A percentile compares a stretch with the other conserved stretches of the same genome.
These are phyloP conservation scores for Candoia aspera DNA, from an alignment of 2,113 vertebrate genomes.

Conservation along the genomic window DNA sequence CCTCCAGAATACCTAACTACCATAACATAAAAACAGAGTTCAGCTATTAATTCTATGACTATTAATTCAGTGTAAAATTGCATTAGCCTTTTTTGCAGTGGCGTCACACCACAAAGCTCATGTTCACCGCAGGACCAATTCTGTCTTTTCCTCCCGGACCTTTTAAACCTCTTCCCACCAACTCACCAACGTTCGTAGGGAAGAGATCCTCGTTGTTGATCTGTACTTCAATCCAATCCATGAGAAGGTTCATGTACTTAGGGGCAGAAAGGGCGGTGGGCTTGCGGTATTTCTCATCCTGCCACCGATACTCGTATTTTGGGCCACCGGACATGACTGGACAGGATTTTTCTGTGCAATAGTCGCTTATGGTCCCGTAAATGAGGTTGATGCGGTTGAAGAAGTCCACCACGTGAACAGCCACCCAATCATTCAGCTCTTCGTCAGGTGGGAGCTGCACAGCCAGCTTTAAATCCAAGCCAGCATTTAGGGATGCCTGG, in stretches of 20 bases:
- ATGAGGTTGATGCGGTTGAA: slow-evolving; percentile 99
- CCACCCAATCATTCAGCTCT: slow-evolving; percentile 96
- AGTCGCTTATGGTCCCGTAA: slow-evolving; percentile 95
- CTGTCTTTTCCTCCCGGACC: no score
- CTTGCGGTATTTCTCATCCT: slow-evolving; percentile 90
- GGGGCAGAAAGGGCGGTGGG: slow-evolving; percentile 91
- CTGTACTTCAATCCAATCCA: slow-evolving; percentile 98
- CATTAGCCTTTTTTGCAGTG: neutral
- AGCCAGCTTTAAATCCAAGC: slow-evolving; percentile 90
- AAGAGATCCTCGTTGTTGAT: slow-evolving; percentile 98
- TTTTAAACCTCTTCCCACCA: rapidly evolving
- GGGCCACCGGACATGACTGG: slow-evolving; percentile 94
- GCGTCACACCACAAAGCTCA: neutral
- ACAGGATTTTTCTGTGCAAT: slow-evolving; percentile 90
- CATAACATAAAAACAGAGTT: no score
- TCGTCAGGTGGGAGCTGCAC: slow-evolving; percentile 91
- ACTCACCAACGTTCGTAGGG: slow-evolving; percentile 93
- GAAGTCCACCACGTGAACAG: slow-evolving; percentile 97
- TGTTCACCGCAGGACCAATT: neutral
- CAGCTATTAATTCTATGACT: neutral
- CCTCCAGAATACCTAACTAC: neutral
- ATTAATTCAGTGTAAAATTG: neutral
- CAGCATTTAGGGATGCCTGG: slow-evolving; percentile 92
- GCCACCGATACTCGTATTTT: slow-evolving; percentile 97
- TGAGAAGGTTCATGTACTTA: slow-evolving; percentile 95